Percentiles rank a stretch among this genome's conserved stretches.
These are phyloP conservation scores for Zaprionus taronus DNA, from an alignment of 1,140 invertebrate species.

Conservation along the genomic window DNA sequence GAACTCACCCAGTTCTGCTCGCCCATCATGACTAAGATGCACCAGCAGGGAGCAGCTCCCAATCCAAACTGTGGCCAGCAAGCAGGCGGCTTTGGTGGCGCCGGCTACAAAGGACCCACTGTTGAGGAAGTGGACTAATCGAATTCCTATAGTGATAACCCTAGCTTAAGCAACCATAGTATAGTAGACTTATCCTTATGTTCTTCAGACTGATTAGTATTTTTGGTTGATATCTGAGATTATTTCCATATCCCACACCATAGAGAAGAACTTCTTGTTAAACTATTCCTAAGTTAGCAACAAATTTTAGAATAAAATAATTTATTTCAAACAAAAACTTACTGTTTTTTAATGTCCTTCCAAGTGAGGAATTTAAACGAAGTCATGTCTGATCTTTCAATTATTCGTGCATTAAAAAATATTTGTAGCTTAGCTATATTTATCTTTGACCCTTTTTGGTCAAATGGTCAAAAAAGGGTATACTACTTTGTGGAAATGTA, in stretches of 20 bases:
- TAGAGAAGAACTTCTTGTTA: constrained; percentile 20
- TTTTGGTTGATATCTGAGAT: constrained; percentile 18
- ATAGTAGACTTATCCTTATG: background rate
- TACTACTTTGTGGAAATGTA: too few relatives aligned
- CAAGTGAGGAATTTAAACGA: background rate
- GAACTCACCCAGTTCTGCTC: constrained; percentile 86
- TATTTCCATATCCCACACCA: background rate
- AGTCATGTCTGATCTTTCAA: too few relatives aligned
- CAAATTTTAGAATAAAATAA: constrained; percentile 37
- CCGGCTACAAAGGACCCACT: constrained; percentile 86
- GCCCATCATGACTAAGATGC: constrained; percentile 86
- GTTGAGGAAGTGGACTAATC: constrained; percentile 91
- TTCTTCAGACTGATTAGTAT: constrained; percentile 21
- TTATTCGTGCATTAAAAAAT: too few relatives aligned
- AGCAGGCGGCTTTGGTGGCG: constrained; percentile 84
- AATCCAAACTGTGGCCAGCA: constrained; percentile 82
- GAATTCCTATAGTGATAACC: constrained; percentile 2
- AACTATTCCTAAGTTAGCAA: constrained; percentile 43
- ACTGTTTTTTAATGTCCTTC: too few relatives aligned
- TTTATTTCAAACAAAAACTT: constrained; percentile 18
- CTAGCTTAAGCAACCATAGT: background rate
- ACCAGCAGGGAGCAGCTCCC: constrained; percentile 79
- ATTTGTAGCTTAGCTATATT: too few relatives aligned
- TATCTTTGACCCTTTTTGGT: too few relatives aligned
- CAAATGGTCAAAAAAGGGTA: too few relatives aligned